Percentiles rank a stretch among this genome's conserved stretches.
Conservation (phyloP, 1,140 invertebrate genomes). For the Atta texana region DNA sequence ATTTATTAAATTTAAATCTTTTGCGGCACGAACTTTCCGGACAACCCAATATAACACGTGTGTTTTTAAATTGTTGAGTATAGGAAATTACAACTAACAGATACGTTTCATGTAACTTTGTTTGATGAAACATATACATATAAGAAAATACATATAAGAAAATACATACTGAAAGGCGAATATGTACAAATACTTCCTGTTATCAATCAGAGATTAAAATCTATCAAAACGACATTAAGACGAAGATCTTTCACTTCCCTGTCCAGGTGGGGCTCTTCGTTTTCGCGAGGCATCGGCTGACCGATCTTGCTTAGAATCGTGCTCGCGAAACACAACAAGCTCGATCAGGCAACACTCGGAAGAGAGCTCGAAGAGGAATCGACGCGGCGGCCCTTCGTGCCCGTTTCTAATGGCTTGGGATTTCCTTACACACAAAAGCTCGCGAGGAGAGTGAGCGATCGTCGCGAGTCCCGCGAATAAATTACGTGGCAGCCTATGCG, state of each 20-base stretch:
- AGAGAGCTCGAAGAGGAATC: constrained; percentile 63
- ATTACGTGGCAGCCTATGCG: constrained; percentile 85
- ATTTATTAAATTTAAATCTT: no score
- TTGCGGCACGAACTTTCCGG: no score
- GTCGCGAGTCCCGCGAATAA: constrained; percentile 83
- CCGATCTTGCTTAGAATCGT: constrained; percentile 42
- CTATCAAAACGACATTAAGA: constrained; percentile 12
- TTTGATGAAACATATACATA: no score
- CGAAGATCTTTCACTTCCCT: constrained; percentile 15
- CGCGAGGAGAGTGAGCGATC: constrained; percentile 84
- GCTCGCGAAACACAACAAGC: constrained; percentile 46
- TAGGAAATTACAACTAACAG: no score
- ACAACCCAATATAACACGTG: no score
- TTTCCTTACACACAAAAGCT: constrained; percentile 83
- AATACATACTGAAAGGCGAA: no score
- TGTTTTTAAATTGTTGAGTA: no score
- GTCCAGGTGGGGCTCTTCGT: constrained; percentile 12
- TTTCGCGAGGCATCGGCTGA: constrained; percentile 35
- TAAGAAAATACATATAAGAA: no score
- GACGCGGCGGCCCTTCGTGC: constrained; percentile 75
- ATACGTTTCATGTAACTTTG: no score
- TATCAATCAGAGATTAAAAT: not conserved
- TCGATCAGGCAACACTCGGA: constrained; percentile 60
- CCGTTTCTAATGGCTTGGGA: constrained; percentile 78
- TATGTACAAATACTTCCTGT: not conserved